Percentiles rank a stretch among this genome's conserved stretches.
phyloP scores from a whole-genome alignment of 2,113 vertebrate genomes.

The Ictidomys tridecemlineatus region DNA sequence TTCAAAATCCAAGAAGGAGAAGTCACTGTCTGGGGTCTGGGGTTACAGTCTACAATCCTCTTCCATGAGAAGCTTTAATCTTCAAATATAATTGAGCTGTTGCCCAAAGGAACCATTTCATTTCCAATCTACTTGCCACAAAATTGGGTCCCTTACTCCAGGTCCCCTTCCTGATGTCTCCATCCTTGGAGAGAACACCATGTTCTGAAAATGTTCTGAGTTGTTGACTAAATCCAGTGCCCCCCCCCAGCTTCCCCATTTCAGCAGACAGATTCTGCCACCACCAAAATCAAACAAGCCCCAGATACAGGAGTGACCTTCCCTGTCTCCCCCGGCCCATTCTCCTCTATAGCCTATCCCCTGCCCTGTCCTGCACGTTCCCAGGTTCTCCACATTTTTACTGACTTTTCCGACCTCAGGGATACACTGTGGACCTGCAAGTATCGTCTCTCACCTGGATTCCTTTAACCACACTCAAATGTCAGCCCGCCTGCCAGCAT shows the following conservation, averaged over 20 bases:
- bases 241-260: background rate
- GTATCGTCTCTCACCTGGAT: background rate
- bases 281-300: background rate
- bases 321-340: accelerated
- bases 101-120: background rate
- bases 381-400: background rate
- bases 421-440: background rate
- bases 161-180: background rate
- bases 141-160: background rate
- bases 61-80: background rate
- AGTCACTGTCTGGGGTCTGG: background rate
- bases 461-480: background rate
- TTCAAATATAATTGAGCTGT: background rate
- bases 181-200: background rate
- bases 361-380: accelerated
- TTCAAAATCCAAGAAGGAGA: background rate
- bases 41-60: background rate
- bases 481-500: background rate
- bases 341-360: background rate
- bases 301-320: too few species aligned
- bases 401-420: background rate
- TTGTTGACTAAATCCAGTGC: background rate
- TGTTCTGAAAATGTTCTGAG: background rate
- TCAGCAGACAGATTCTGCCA: background rate
- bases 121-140: background rate